Conservation (phyloP, 2,797 vertebrate species). For the Poeciliopsis gracilis region DNA sequence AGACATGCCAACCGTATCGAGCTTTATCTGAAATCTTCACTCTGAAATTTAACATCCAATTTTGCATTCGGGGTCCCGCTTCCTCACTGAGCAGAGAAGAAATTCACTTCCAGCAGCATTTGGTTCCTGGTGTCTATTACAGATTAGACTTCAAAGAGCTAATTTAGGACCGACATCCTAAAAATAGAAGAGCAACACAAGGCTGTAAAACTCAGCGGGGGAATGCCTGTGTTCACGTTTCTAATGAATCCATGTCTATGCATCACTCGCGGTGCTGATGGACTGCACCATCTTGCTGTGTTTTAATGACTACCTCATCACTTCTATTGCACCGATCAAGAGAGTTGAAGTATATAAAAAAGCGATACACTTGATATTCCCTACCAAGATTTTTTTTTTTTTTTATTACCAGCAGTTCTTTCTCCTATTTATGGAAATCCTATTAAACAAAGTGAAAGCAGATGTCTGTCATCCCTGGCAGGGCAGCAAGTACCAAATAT, state of each 20-base stretch:
- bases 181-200: constrained; percentile 55
- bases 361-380: not conserved
- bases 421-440: not conserved
- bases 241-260: constrained; percentile 69
- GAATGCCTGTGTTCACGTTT: constrained; percentile 38
- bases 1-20: not conserved
- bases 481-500: no score
- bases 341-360: constrained; percentile 24
- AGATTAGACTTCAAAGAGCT: constrained; percentile 57
- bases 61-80: constrained; percentile 17
- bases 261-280: constrained; percentile 36
- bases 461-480: not conserved
- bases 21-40: not conserved
- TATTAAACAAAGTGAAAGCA: not conserved
- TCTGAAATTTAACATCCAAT: not conserved
- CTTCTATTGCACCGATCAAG: constrained; percentile 23
- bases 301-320: constrained; percentile 43
- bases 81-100: constrained; percentile 22
- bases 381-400: not conserved
- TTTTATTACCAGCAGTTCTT: not conserved
- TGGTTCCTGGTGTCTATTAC: constrained; percentile 30
- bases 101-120: constrained; percentile 40
- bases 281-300: constrained; percentile 44
- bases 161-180: constrained; percentile 53
- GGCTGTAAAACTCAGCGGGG: constrained; percentile 41